Conservation (phyloP, 2,113 vertebrate species). For the Brachypteracias leptosomus region DNA sequence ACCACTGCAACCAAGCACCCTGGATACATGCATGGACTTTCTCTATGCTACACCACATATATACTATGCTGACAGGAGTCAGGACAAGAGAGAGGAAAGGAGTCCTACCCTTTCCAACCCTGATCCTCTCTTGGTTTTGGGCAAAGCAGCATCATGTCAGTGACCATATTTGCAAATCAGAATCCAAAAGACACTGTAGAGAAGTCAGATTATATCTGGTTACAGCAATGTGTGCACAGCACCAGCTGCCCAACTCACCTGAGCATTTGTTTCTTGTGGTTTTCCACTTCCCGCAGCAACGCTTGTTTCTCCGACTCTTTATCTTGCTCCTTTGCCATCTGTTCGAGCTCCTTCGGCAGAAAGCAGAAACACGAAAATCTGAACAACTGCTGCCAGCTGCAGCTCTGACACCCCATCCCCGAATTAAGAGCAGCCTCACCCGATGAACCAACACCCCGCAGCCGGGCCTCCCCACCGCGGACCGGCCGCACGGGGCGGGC, state of each 20-base stretch:
- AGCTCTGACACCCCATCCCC: neutral
- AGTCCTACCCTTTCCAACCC: neutral
- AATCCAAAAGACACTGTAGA: fast-evolving
- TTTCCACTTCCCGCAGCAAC: conserved; percentile 85
- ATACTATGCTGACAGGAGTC: too few species aligned
- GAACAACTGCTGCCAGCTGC: neutral
- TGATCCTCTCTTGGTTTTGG: neutral
- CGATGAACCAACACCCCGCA: fast-evolving
- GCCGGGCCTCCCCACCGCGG: too few species aligned
- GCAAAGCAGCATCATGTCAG: neutral
- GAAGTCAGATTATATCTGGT: fast-evolving
- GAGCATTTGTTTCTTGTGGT: conserved; percentile 92
- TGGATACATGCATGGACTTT: fast-evolving
- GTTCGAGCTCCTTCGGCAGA: conserved; percentile 85
- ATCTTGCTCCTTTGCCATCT: conserved; percentile 92
- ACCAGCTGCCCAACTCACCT: conserved; percentile 74
- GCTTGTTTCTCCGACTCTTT: conserved; percentile 89
- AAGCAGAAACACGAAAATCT: neutral
- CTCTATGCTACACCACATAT: neutral
- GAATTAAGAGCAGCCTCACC: fast-evolving
- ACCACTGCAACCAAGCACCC: neutral
- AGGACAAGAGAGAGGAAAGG: neutral
- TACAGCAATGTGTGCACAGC: neutral
- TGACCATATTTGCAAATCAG: fast-evolving
- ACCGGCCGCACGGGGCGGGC: neutral